Evolutionary conservation across 2,888 invertebrate genomes (phyloP).

Genomic region (Mimumesa dahlbomi): DNA sequence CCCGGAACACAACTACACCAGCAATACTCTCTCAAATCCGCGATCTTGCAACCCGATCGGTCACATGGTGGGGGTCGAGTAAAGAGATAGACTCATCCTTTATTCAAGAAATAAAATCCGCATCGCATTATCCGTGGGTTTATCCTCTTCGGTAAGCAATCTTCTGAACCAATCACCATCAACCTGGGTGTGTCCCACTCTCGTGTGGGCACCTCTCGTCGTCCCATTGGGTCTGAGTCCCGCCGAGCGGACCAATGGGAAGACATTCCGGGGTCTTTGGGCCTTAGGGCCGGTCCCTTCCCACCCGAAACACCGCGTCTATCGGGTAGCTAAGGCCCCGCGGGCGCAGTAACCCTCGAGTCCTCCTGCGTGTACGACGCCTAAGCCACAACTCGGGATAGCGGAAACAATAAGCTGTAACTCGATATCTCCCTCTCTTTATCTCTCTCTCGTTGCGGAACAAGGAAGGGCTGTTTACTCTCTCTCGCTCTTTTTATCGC

Average conservation of each 20-base stretch:
- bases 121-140: slow-evolving; percentile 62
- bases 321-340: slow-evolving; percentile 80
- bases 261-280: slow-evolving; percentile 49
- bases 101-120: slow-evolving; percentile 67
- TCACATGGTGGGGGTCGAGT: too few species aligned
- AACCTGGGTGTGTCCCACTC: slow-evolving; percentile 55
- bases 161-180: slow-evolving; percentile 47
- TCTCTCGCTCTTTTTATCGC: background rate
- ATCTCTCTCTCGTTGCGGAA: slow-evolving; percentile 10
- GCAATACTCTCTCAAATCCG: too few species aligned
- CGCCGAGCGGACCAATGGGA: slow-evolving; percentile 63
- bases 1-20: too few species aligned
- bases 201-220: slow-evolving; percentile 2
- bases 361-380: slow-evolving; percentile 78
- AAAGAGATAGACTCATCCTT: slow-evolving; percentile 57
- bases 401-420: slow-evolving; percentile 72
- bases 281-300: slow-evolving; percentile 68
- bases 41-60: too few species aligned
- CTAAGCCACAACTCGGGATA: slow-evolving; percentile 68
- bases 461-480: too few species aligned
- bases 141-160: slow-evolving; percentile 27
- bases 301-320: slow-evolving; percentile 62
- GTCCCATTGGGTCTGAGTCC: slow-evolving; percentile 45
- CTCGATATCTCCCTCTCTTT: slow-evolving; percentile 58
- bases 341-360: slow-evolving; percentile 81